Conservation (phyloP, 2,113 vertebrate species). For the Mus musculus region DNA sequence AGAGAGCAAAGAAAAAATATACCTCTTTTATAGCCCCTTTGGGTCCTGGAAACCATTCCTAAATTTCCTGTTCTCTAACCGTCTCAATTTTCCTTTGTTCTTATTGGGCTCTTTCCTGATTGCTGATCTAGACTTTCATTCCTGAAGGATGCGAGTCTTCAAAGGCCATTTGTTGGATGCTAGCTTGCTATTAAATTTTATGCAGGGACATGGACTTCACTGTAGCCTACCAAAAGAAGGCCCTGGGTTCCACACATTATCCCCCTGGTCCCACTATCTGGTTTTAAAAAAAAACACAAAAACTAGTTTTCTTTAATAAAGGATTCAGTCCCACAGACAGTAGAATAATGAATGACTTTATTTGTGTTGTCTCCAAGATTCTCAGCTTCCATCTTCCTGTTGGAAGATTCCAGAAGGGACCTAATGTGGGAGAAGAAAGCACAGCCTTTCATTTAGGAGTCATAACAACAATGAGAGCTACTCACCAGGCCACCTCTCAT, state of each 20-base stretch:
- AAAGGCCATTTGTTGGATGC: background rate
- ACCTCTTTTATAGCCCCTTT: accelerated
- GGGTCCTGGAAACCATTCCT: background rate
- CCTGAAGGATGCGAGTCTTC: background rate
- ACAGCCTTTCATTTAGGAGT: background rate
- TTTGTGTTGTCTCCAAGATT: no score
- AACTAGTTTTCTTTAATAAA: background rate
- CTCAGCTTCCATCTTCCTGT: background rate
- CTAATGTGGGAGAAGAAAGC: background rate
- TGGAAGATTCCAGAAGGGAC: background rate
- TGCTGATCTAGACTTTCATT: background rate
- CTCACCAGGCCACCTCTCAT: background rate
- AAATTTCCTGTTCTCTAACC: background rate
- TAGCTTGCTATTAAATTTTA: background rate
- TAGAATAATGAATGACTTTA: background rate
- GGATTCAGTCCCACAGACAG: accelerated
- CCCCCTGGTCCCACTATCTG: background rate
- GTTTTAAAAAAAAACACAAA: background rate
- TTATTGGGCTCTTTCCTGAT: background rate
- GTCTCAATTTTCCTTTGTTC: background rate
- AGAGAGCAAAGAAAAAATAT: background rate
- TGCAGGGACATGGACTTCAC: background rate
- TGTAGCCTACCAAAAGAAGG: background rate
- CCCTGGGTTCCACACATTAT: background rate
- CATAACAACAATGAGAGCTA: background rate